A percentile compares a stretch with the other conserved stretches of the same genome.
phyloP scores from a whole-genome alignment of 2,888 invertebrate species.

The Eupeodes latifasciatus region DNA sequence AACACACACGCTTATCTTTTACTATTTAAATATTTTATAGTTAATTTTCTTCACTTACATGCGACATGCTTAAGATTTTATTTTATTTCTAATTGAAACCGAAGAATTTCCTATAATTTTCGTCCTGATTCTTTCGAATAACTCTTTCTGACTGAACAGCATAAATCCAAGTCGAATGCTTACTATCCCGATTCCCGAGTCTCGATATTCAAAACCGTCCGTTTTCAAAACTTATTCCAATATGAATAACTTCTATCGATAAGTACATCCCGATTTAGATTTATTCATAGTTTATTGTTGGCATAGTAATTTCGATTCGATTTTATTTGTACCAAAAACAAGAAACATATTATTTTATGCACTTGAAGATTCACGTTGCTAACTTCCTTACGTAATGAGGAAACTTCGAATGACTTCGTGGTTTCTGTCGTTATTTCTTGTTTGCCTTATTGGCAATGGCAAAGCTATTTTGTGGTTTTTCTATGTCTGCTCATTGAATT shows the following conservation, averaged over 20 bases:
- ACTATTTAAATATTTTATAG: background rate
- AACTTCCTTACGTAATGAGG: conserved; percentile 61
- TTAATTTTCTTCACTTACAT: conserved; percentile 50
- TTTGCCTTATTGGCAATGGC: conserved; percentile 58
- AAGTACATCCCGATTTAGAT: conserved; percentile 60
- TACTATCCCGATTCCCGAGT: conserved; percentile 10
- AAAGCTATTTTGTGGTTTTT: conserved; percentile 33
- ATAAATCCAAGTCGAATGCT: background rate
- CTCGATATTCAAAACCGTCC: conserved; percentile 11
- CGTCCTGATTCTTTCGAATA: conserved; percentile 65
- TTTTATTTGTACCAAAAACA: conserved; percentile 41
- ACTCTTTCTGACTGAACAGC: conserved; percentile 53
- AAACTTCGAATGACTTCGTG: conserved; percentile 33
- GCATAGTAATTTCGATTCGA: conserved; percentile 70
- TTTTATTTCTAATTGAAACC: background rate
- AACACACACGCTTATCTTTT: background rate
- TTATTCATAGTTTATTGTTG: conserved; percentile 58
- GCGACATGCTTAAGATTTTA: conserved; percentile 53
- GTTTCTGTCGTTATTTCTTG: conserved; percentile 9
- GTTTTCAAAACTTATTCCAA: conserved; percentile 34
- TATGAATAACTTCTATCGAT: conserved; percentile 58
- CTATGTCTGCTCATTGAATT: conserved; percentile 81
- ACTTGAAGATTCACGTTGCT: conserved; percentile 35
- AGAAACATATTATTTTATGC: conserved; percentile 26
- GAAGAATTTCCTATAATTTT: conserved; percentile 16